phyloP scores from a whole-genome alignment of 2,888 invertebrate species.

The Acleris literana region DNA sequence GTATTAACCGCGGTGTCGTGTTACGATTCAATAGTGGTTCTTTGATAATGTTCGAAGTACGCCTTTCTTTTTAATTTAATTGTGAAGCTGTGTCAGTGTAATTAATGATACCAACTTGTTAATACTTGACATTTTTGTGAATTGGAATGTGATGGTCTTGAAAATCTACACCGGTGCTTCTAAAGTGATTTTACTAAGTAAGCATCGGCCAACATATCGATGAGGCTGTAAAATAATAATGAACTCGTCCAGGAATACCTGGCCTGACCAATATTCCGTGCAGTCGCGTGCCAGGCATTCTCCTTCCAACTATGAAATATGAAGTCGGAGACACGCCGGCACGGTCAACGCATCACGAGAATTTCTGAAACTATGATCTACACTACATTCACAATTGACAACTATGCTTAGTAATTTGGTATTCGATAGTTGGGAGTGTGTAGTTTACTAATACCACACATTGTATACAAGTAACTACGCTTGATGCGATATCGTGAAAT shows the following conservation, averaged over 20 bases:
- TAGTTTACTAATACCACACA: too few relatives aligned
- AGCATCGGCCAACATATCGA: constrained; percentile 20
- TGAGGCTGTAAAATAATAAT: constrained; percentile 62
- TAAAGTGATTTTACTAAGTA: not conserved
- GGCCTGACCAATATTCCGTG: constrained; percentile 62
- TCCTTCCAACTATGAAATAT: constrained; percentile 65
- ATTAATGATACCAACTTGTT: not conserved
- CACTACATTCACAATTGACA: constrained; percentile 31
- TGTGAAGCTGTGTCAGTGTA: not conserved
- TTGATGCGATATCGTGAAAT: too few relatives aligned
- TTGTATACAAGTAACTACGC: too few relatives aligned
- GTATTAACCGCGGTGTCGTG: constrained; percentile 54
- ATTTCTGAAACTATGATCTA: constrained; percentile 55
- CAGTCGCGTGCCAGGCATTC: constrained; percentile 63
- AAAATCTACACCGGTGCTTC: not conserved
- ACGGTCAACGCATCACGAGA: constrained; percentile 51
- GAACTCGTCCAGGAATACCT: constrained; percentile 64
- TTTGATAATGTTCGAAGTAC: constrained; percentile 39
- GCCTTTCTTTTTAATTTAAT: constrained; percentile 22
- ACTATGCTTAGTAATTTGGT: constrained; percentile 30
- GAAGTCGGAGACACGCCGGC: constrained; percentile 54
- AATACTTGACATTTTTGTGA: not conserved
- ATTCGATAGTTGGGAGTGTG: constrained; percentile 2
- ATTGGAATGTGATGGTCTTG: too few relatives aligned
- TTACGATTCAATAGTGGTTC: constrained; percentile 54